Base-by-base conservation (phyloP, 2,113 vertebrate genomes). In the Leucosticte australis region DNA sequence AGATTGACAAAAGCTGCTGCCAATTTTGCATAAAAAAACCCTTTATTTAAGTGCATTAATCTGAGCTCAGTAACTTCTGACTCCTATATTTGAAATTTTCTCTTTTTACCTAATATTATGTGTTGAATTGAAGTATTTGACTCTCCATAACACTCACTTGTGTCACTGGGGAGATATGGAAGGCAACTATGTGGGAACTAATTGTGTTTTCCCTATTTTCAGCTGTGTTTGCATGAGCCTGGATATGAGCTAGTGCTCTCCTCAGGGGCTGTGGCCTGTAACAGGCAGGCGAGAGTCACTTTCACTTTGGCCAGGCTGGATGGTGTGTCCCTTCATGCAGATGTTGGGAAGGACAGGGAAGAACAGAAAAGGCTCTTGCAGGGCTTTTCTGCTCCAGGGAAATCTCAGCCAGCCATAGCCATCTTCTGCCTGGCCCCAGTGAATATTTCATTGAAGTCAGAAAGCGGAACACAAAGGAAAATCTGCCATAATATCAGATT, bases 281-380 rank as follows among this genome's bases (percentile, higher is more conserved):
- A 8, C 1, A 4, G 28, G 8, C 0, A 0, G 37, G 16, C 15
- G 1, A 37, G 4, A 33, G 13, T 15, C 35, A 4, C 24, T 10
- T 53, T 57, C 33, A 10, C 13, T 80, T 60, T 55, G 39, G 10
- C 39, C 13, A 15, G 46, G 7, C 28, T 70, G 47, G 47, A 4
- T 42, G 59, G 15, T 2, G 3, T n/a, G 9, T 52, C 18, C 46
- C 15, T 14, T 76, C 24, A 42, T 2, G 18, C 49, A 67, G 47
- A 24, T 11, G 4, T 28, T 15, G 13, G 33, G 14, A 64, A 19
- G 42, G 26, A 41, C 39, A 49, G 5, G 4, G 17, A 49, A 10
- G 26, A 57, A n/a, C 0, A 1, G 30, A n/a, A 90, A 73, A 83
- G 33, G 16, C 11, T 75, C 19, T 26, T 30, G 24, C 26, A 65